Evolutionary conservation across 2,113 vertebrate genomes (phyloP), one percentile per base, ranked within the genome.

Genomic region (Uria lomvia): DNA sequence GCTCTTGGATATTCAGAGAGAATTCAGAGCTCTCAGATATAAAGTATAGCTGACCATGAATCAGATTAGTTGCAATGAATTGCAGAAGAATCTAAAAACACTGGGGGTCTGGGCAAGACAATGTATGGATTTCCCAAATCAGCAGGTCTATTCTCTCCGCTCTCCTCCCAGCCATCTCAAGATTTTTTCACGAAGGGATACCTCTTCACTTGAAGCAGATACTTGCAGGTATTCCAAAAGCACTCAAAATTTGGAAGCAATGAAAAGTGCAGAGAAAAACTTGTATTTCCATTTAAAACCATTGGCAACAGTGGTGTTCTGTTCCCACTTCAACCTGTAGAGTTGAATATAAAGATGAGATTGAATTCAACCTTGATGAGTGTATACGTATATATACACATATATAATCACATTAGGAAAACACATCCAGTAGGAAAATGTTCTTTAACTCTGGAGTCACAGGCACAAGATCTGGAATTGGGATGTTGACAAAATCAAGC

Each of bases 101-200:
- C 6, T 67, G 58, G 30, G 6, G 12, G 3, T 55, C 58, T 30
- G 52, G 21, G 15, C 18, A 55, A 70, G 40, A 40, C 12, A 43
- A 49, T 0, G 1, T 19, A 3, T 72, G 16, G 42, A 32, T 73
- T 91, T 77, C 43, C 23, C 43, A 76, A 8, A 47, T n/a, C 38
- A 72, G 19, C 21, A 75, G 23, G 22, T 47, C 13, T 63, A 4
- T 47, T 36, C 13, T 66, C 26, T 66, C 22, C 34, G 23, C 12
- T 50, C 17, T 67, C 16, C 23, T 63, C 36, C 19, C 13, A 27
- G 26, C 4, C 34, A 29, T 30, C 34, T 50, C 19, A 60, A 50
- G 36, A 10, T 14, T 38, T 72, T 63, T 63, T 8, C 1, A 0
- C 0, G 1, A 36, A 71, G 29, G 12, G 12, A 13, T 38, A n/a